Base-by-base conservation (phyloP, 2,888 invertebrate species). In the Tetragonula carbonaria region DNA sequence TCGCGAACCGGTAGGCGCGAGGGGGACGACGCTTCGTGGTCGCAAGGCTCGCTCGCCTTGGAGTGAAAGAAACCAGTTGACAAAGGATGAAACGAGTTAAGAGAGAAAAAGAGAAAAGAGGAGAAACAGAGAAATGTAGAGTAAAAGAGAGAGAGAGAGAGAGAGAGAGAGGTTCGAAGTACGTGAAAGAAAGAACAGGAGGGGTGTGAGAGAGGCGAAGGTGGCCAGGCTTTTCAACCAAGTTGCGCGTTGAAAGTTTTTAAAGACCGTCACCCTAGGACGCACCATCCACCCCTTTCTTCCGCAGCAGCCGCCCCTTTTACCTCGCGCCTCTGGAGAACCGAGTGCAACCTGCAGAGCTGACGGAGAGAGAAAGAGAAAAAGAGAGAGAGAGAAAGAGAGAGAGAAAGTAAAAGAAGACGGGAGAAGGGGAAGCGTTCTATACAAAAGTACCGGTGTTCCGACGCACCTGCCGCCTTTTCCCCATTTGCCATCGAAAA, bases 221-320 rank as follows among this genome's bases (percentile, higher is more conserved):
- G 67, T 80, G 83, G 86, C 72, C 84, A 85, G 82, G 90, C 91
- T 91, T 92, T 92, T 92, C 91, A 92, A 87, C 85, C 81, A 91
- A 92, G 86, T 91, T 91, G 88, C 85, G 84, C 87, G 89, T 77
- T 89, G 91, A 92, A 92, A 92, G 87, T 92, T 92, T 92, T 92
- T 92, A 92, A 92, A 92, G 92, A 92, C 90, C 89, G 92, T 92
- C 92, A 89, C 87, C 90, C 91, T 80, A 85, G 90, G 90, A 90
- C 86, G 83, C 76, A 57, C 57, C 75, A 38, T 38, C 80, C 78
- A 65, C 74, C 81, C 80, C 75, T 74, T 85, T 83, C 77, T 59
- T 75, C 63, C 57, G 2, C n/a, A 38, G 3, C 62, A 38, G 18
- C 63, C 50, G 11, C 45, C 57, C 65, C 21, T 38, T 66, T 72